These are phyloP conservation scores for Argentina silus DNA, from an alignment of 2,797 vertebrate genomes.

Conservation along the genomic window DNA sequence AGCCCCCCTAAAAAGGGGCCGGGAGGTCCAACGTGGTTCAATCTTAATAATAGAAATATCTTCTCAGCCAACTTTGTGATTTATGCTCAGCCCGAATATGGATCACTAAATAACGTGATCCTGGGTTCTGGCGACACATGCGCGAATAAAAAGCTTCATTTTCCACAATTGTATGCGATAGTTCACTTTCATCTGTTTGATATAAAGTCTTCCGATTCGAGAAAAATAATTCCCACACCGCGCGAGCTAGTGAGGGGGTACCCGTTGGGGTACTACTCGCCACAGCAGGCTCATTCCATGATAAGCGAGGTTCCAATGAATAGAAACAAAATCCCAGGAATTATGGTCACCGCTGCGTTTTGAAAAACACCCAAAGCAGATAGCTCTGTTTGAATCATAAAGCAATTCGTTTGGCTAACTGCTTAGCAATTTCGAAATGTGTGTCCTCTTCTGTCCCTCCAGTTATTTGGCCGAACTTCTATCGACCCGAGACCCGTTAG, in stretches of 20 bases:
- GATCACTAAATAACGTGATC: conserved; percentile 73
- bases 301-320: conserved; percentile 31
- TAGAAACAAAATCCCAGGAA: not conserved
- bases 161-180: conserved; percentile 69
- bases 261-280: conserved; percentile 51
- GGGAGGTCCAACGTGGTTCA: conserved; percentile 53
- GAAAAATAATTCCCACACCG: conserved; percentile 46
- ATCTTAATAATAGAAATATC: conserved; percentile 47
- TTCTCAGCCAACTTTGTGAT: conserved; percentile 49
- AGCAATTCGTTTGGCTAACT: not conserved
- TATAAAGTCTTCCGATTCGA: conserved; percentile 39
- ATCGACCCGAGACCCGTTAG: conserved; percentile 17
- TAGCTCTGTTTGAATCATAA: not conserved
- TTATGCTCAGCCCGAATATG: conserved; percentile 31
- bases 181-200: conserved; percentile 69
- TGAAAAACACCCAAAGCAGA: conserved; percentile 15
- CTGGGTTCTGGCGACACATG: conserved; percentile 66
- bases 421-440: not conserved
- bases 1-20: conserved; percentile 56
- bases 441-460: conserved; percentile 22
- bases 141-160: conserved; percentile 71
- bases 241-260: conserved; percentile 54
- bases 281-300: conserved; percentile 52
- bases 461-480: conserved; percentile 40
- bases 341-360: conserved; percentile 20